Percentiles rank a stretch among this genome's conserved stretches.
These are phyloP conservation scores for Baryphthengus martii DNA, from an alignment of 2,113 vertebrate species.

Conservation along the genomic window DNA sequence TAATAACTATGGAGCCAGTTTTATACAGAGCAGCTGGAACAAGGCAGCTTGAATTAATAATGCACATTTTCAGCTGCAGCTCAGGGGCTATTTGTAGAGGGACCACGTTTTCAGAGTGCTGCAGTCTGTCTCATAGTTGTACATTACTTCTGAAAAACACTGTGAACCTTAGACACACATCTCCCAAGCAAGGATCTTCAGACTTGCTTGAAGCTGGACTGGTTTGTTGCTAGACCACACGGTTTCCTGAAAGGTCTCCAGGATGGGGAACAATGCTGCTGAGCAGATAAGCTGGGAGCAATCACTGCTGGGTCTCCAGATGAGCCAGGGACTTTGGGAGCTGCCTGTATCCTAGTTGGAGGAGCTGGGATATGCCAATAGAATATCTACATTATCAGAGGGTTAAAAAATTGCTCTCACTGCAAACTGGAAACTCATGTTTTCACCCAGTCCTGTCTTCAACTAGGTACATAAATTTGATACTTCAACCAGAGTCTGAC, in stretches of 20 bases:
- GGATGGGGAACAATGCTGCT: fast-evolving
- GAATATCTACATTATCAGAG: fast-evolving
- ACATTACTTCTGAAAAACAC: background rate
- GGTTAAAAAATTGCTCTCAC: background rate
- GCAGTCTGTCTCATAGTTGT: background rate
- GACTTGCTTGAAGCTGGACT: background rate
- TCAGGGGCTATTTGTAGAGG: background rate
- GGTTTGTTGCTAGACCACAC: background rate
- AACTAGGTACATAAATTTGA: background rate
- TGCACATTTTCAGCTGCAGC: background rate
- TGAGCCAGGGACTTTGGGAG: background rate
- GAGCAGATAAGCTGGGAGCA: background rate
- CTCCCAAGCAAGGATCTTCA: background rate
- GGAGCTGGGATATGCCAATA: background rate
- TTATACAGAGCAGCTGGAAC: conserved; percentile 14
- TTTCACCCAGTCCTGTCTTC: background rate
- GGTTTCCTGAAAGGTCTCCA: background rate
- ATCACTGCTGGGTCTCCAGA: background rate
- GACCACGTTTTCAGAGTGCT: background rate
- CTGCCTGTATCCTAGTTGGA: background rate
- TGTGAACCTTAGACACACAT: background rate
- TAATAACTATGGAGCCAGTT: conserved; percentile 24
- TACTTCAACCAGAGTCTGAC: background rate
- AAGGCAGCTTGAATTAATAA: conserved; percentile 36
- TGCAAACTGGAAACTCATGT: background rate